A percentile compares a stretch with the other conserved stretches of the same genome.
Conservation (phyloP, 2,888 invertebrate species). For the Zaprionus obscuricornis region DNA sequence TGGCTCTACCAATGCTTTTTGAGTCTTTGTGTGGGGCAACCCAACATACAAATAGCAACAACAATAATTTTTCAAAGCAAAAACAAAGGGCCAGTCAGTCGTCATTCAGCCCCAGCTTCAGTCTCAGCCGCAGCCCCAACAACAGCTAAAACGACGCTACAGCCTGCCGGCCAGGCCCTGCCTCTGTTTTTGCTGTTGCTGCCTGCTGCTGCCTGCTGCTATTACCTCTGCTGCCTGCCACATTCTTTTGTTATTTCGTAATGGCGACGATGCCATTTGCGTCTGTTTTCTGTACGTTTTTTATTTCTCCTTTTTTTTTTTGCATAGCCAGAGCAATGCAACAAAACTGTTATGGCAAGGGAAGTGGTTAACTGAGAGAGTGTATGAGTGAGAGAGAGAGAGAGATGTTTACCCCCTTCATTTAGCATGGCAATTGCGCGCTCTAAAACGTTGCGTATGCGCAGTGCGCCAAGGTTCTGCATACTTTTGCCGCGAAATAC, state of each 20-base stretch:
- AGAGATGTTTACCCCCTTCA: slow-evolving; percentile 24
- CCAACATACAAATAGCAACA: slow-evolving; percentile 27
- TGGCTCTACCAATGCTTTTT: slow-evolving; percentile 1
- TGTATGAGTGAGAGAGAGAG: no score
- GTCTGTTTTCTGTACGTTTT: slow-evolving; percentile 18
- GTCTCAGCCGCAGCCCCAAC: no score
- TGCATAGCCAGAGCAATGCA: slow-evolving; percentile 27
- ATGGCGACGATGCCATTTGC: slow-evolving; percentile 50
- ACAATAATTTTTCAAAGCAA: slow-evolving; percentile 59
- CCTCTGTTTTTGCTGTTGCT: no score
- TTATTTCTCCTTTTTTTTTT: slow-evolving; percentile 38
- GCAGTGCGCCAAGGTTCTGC: slow-evolving; percentile 26
- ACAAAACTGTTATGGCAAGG: slow-evolving; percentile 24
- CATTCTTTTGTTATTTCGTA: slow-evolving; percentile 77
- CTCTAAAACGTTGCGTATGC: slow-evolving; percentile 22
- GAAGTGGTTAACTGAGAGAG: slow-evolving; percentile 46
- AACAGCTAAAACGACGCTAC: not conserved
- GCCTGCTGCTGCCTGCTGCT: slow-evolving; percentile 1
- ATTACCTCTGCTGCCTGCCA: slow-evolving; percentile 40
- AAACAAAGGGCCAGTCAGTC: slow-evolving; percentile 60
- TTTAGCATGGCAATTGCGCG: slow-evolving; percentile 5
- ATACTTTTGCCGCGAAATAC: slow-evolving; percentile 17
- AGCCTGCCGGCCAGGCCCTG: slow-evolving; percentile 30
- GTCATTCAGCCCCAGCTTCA: slow-evolving; percentile 27
- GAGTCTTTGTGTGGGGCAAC: slow-evolving; percentile 49